Evolutionary conservation across 2,113 vertebrate species (phyloP).

Genomic region (Oxyura jamaicensis): DNA sequence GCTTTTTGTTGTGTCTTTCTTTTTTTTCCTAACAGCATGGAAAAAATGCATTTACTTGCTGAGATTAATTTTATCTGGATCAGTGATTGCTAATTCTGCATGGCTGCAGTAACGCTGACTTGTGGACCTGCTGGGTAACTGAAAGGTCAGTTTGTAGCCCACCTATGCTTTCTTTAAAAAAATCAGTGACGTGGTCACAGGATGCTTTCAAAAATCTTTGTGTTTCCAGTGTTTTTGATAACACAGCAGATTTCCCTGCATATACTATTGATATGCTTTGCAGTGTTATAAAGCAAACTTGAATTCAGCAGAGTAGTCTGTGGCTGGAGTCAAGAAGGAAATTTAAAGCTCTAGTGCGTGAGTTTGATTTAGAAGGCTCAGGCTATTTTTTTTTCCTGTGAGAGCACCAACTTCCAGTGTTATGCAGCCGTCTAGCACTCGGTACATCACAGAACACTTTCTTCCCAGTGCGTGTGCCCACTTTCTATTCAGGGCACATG

Average conservation of each 20-base stretch:
- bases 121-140: neutral
- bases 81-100: neutral
- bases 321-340: neutral
- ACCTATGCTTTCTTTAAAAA: neutral
- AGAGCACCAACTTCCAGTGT: neutral
- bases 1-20: neutral
- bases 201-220: neutral
- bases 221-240: neutral
- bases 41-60: conserved; percentile 17
- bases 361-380: neutral
- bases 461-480: neutral
- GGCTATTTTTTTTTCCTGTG: neutral
- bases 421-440: neutral
- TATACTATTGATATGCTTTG: neutral
- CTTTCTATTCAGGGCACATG: conserved; percentile 7
- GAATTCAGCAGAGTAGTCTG: neutral
- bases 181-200: neutral
- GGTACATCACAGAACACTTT: neutral
- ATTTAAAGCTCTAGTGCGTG: neutral
- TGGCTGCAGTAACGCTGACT: neutral
- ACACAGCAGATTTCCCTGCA: neutral
- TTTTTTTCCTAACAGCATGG: neutral
- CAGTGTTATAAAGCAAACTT: neutral
- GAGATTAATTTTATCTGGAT: conserved; percentile 24
- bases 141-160: neutral